Evolutionary conservation across 30 jellyfish, hydroid and myxozoan species (phyloP).

Genomic region (Mastigias papua): DNA sequence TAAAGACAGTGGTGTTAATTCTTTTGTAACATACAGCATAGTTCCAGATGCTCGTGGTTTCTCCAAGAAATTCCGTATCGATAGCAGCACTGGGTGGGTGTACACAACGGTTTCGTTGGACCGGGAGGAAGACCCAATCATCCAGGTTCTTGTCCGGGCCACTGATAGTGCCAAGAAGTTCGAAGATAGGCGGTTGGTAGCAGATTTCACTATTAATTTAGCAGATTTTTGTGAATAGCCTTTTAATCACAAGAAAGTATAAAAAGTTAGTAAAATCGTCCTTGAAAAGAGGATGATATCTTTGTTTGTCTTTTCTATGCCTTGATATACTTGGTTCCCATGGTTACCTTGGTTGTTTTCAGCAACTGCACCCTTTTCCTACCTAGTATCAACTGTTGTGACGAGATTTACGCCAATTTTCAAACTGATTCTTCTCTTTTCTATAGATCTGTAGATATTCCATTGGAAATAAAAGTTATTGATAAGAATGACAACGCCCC

Average conservation of each 20-base stretch:
- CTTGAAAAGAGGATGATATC: too few relatives aligned
- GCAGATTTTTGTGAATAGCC: too few relatives aligned
- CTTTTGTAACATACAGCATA: constrained; percentile 66
- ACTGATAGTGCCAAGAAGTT: constrained; percentile 62
- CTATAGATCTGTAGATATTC: constrained; percentile 40
- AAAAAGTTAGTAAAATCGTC: too few relatives aligned
- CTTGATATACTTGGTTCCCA: too few relatives aligned
- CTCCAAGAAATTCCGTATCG: constrained; percentile 51
- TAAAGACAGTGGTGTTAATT: constrained; percentile 48
- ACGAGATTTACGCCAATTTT: neutral
- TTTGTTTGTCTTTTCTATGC: too few relatives aligned
- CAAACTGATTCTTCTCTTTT: neutral
- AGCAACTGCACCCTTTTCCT: too few relatives aligned
- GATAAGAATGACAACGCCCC: constrained; percentile 72
- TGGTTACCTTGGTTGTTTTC: too few relatives aligned
- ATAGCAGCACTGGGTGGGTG: constrained; percentile 67
- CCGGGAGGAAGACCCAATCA: constrained; percentile 52
- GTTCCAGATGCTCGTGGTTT: constrained; percentile 74
- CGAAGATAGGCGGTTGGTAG: constrained; percentile 69
- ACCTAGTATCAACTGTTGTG: neutral
- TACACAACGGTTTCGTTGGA: constrained; percentile 32
- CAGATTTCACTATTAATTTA: too few relatives aligned
- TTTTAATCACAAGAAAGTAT: neutral
- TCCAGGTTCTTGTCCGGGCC: constrained; percentile 59
- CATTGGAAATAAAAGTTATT: constrained; percentile 21